Evolutionary conservation across 2,888 invertebrate genomes (phyloP), one percentile per base, ranked within the genome.

Genomic region (Mamestra brassicae): DNA sequence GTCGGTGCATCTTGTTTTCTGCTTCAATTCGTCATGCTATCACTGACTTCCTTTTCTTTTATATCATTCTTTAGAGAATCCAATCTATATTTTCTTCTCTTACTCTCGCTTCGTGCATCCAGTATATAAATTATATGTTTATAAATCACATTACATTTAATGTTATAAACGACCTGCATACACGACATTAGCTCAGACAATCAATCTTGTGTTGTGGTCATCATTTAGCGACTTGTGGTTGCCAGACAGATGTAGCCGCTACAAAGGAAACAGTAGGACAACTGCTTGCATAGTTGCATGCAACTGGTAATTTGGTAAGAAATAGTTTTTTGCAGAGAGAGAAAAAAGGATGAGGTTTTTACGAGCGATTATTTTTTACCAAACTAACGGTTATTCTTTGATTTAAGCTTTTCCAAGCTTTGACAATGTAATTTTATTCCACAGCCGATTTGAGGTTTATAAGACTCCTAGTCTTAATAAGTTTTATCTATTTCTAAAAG

Each of bases 171-270:
- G 55, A 69, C 58, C 26, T 50, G 60, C 52, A 38, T 52, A 13
- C 15, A 26, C 26, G 38, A 64, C 47, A 60, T 83, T 73, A 70
- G 42, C 15, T 4, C 7, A 15, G 42, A 11, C 47, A 42, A 80
- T 81, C 36, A 80, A 81, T 84, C 60, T 74, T 64, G 70, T 52
- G 63, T 52, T 60, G 70, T 50, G 36, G 5, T 50, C 63, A 17
- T 52, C 17, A 60, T 63, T 58, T 55, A n/a, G 54, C 4, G 26
- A 52, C 2, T 55, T 58, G 58, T 34, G 13, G 65, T 58, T n/a
- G 61, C 17, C 66, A 58, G 13, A n/a, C 62, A 58, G 17, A n/a
- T 13, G 10, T n/a, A 34, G 2, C n/a, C 3, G 15, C 13, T 34
- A 36, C 11, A 36, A 17, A 47, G 13, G 3, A 47, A 42, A 54